Percentiles rank a stretch among this genome's conserved stretches.
phyloP scores from a whole-genome alignment of 2,888 invertebrate genomes.

The Trisateles emortualis region DNA sequence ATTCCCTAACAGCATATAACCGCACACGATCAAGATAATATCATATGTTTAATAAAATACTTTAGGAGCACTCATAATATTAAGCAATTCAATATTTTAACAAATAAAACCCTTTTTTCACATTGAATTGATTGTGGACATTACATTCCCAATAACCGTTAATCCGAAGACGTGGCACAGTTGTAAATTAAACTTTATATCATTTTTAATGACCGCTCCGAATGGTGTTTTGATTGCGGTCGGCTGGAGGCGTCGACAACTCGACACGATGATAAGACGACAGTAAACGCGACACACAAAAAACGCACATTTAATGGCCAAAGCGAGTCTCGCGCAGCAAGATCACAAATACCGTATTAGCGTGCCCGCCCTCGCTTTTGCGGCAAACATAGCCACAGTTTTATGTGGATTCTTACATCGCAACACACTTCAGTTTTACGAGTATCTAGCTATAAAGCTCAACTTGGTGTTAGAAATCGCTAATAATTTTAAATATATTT shows the following conservation, averaged over 20 bases:
- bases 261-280: conserved; percentile 84
- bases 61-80: conserved; percentile 21
- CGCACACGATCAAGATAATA: background rate
- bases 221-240: conserved; percentile 86
- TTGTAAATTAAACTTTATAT: conserved; percentile 86
- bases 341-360: conserved; percentile 13
- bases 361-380: conserved; percentile 40
- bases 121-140: conserved; percentile 69
- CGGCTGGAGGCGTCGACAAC: conserved; percentile 86
- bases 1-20: background rate
- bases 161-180: conserved; percentile 75
- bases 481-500: conserved; percentile 71
- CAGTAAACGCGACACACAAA: conserved; percentile 79
- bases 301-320: conserved; percentile 80
- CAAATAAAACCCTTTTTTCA: conserved; percentile 79
- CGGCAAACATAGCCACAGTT: conserved; percentile 57
- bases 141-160: conserved; percentile 81
- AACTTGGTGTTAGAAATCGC: conserved; percentile 69
- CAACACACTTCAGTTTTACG: conserved; percentile 79
- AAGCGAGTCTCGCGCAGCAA: conserved; percentile 55
- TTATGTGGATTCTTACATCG: conserved; percentile 78
- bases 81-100: conserved; percentile 63
- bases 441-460: conserved; percentile 65
- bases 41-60: background rate
- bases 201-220: conserved; percentile 83